These are phyloP conservation scores for Meloidogyne exigua DNA, from an alignment of 1,140 invertebrate species.

Conservation along the genomic window DNA sequence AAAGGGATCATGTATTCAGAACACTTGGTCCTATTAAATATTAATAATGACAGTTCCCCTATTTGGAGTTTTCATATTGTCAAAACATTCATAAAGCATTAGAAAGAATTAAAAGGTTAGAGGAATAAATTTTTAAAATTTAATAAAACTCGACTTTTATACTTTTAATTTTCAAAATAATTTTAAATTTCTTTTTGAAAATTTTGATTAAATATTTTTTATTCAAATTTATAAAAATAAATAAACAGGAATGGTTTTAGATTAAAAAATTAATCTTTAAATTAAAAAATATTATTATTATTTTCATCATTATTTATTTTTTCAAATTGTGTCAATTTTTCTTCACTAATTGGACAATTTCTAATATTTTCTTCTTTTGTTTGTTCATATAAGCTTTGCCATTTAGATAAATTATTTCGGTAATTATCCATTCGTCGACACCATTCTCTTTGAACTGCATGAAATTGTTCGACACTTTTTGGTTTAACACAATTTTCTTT, in stretches of 20 bases:
- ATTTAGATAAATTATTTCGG: conserved; percentile 47
- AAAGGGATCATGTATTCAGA: not conserved
- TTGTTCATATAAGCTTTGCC: conserved; percentile 50
- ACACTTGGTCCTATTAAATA: conserved; percentile 6
- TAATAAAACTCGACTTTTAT: too few species aligned
- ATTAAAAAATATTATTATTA: not conserved
- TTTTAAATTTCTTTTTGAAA: too few species aligned
- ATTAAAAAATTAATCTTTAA: too few species aligned
- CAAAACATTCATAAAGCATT: too few species aligned
- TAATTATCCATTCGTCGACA: conserved; percentile 50
- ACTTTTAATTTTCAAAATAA: too few species aligned
- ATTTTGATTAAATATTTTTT: too few species aligned
- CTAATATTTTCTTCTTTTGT: conserved; percentile 1
- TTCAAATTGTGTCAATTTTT: not conserved
- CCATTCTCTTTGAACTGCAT: conserved; percentile 56
- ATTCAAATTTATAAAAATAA: too few species aligned
- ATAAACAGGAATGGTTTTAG: too few species aligned
- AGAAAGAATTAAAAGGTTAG: too few species aligned
- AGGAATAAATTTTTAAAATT: too few species aligned
- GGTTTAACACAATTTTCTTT: conserved; percentile 53
- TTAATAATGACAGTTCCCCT: not conserved
- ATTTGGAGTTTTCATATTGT: too few species aligned
- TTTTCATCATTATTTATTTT: not conserved
- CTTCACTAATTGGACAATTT: not conserved
- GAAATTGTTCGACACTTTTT: conserved; percentile 54